Conservation (phyloP, 2,113 vertebrate species). For the Podilymbus podiceps region DNA sequence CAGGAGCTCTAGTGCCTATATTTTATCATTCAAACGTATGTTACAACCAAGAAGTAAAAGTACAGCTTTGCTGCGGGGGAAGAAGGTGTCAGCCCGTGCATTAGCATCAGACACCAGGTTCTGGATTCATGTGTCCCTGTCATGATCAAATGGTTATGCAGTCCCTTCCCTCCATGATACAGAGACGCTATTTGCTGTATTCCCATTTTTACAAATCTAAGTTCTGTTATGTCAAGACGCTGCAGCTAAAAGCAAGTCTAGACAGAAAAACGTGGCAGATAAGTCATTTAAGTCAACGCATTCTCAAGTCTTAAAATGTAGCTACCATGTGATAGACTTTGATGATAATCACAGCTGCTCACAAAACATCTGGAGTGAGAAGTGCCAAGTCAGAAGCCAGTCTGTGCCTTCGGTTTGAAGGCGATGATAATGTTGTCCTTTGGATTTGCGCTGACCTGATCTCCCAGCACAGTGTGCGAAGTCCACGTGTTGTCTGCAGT, state of each 20-base stretch:
- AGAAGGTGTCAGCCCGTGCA: not conserved
- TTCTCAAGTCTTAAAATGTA: not conserved
- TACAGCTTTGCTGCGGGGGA: not conserved
- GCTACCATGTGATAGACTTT: not conserved
- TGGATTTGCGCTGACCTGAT: not conserved
- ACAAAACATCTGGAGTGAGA: not conserved
- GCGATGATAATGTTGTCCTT: fast-evolving
- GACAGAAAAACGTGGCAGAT: slow-evolving; percentile 8
- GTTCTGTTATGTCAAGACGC: not conserved
- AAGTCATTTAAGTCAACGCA: not conserved
- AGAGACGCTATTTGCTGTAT: not conserved
- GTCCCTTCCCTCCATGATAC: not conserved
- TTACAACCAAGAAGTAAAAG: not conserved
- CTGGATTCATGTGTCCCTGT: not conserved
- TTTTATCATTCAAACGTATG: not conserved
- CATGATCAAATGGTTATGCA: not conserved
- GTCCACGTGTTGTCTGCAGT: not conserved
- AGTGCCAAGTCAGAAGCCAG: not conserved
- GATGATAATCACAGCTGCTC: slow-evolving; percentile 18
- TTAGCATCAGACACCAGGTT: not conserved
- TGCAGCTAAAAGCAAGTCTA: slow-evolving; percentile 22
- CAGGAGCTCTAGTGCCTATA: not conserved
- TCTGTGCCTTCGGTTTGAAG: not conserved
- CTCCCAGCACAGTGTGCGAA: not conserved
- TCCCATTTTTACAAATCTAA: not conserved